phyloP scores from a whole-genome alignment of 2,113 vertebrate species.

The Chelonoidis abingdonii region DNA sequence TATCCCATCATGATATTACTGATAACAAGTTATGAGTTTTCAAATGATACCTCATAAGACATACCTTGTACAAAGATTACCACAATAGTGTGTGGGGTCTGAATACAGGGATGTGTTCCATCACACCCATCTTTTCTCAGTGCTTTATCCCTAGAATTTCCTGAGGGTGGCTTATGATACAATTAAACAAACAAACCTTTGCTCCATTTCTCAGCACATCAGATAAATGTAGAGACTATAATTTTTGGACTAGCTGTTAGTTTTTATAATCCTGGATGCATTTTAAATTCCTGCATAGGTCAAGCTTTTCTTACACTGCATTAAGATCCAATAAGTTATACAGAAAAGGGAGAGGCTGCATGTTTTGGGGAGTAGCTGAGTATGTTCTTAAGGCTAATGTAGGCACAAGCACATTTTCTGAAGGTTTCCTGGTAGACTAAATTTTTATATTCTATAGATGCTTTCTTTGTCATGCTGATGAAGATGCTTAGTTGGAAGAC shows the following conservation, averaged over 20 bases:
- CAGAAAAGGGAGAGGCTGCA: background rate
- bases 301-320: background rate
- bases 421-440: background rate
- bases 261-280: background rate
- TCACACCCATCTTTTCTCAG: background rate
- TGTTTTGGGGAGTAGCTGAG: background rate
- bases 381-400: background rate
- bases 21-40: background rate
- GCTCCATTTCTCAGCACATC: background rate
- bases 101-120: background rate
- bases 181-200: background rate
- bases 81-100: background rate
- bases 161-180: background rate
- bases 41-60: background rate
- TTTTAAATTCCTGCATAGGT: background rate
- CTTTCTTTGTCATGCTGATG: background rate
- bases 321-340: background rate
- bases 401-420: background rate
- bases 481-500: background rate
- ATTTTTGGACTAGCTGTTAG: background rate
- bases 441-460: background rate
- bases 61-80: background rate
- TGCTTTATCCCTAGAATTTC: background rate
- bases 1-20: background rate
- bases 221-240: background rate